Base-by-base conservation (phyloP, 2,888 invertebrate species). In the Orthonychiurus folsomi region DNA sequence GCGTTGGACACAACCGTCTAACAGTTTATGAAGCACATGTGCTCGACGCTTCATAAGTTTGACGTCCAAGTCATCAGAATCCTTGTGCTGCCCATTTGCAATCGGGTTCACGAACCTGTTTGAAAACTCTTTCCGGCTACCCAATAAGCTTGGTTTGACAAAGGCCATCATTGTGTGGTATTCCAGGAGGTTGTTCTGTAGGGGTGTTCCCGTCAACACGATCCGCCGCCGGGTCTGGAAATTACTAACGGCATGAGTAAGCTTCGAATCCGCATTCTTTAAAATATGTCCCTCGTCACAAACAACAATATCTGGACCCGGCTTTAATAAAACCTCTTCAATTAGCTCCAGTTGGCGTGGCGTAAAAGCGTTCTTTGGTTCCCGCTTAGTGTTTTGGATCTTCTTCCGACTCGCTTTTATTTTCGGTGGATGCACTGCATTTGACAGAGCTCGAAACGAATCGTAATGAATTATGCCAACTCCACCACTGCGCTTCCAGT, bases 101-200 rank as follows among this genome's bases (percentile, higher is more conserved):
- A 99, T 97, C 0, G 96, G 97, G 81, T 96, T 95, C 54, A 92
- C 93, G 77, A 99, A 99, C 61, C 96, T 83, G 76, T 95, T 95
- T 69, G 84, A 80, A 76, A 96, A 99, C 79, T 99, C 97, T 74
- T 89, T 91, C 76, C 87, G 88, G 21, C 93, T 93, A 59, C 84
- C 84, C 54, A 99, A 81, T 2, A 99, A 80, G 78, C 88, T 93
- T 37, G 1, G 96, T 96, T 96, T 97, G 60, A 99, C 93, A 78
- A 99, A 99, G 75, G 92, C 89, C 47, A 99, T 93, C 99, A 99
- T 99, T 80, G 94, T 95, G 79, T 93, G 94, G 89, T 89, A 93
- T 80, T 95, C 94, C 77, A 85, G 86, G 25, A 95, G 83, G 79
- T 99, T 97, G 77, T 99, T 99, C 77, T 99, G 99, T 60, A 99